Conservation (phyloP, 2,113 vertebrate species). For the Protobothrops mucrosquamatus region DNA sequence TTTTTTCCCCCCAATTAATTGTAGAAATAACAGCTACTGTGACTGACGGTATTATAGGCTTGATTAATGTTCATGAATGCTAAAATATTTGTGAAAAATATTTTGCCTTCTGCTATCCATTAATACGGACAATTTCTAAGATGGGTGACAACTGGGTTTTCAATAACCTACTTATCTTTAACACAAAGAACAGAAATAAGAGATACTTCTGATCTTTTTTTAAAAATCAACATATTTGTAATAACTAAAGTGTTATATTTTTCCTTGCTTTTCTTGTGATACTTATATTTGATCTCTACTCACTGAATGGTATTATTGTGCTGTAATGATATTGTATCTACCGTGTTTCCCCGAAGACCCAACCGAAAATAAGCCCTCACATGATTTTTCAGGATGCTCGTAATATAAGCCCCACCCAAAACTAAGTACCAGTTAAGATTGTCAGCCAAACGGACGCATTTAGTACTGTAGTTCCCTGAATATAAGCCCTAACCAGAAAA, state of each 20-base stretch:
- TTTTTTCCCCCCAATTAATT: conserved; percentile 4
- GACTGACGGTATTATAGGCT: background rate
- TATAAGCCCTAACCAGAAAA: too few relatives aligned
- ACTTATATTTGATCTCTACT: background rate
- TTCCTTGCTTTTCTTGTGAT: conserved; percentile 5
- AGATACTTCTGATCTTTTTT: background rate
- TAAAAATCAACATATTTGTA: background rate
- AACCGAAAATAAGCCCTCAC: too few relatives aligned
- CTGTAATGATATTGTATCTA: background rate
- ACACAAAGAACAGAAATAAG: conserved; percentile 1
- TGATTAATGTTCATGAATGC: conserved; percentile 28
- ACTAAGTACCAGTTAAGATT: too few relatives aligned
- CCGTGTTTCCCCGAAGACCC: too few relatives aligned
- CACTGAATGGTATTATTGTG: background rate
- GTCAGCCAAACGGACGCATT: too few relatives aligned
- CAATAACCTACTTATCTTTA: conserved; percentile 14
- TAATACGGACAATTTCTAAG: conserved; percentile 14
- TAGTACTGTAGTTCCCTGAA: too few relatives aligned
- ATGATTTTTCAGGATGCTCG: too few relatives aligned
- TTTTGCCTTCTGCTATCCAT: background rate
- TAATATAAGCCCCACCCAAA: too few relatives aligned
- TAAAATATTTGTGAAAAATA: background rate
- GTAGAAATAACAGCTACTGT: conserved; percentile 23
- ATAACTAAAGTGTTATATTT: background rate
- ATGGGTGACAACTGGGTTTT: conserved; percentile 24